phyloP scores from a whole-genome alignment of 2,797 vertebrate genomes.

The Chelon auratus region DNA sequence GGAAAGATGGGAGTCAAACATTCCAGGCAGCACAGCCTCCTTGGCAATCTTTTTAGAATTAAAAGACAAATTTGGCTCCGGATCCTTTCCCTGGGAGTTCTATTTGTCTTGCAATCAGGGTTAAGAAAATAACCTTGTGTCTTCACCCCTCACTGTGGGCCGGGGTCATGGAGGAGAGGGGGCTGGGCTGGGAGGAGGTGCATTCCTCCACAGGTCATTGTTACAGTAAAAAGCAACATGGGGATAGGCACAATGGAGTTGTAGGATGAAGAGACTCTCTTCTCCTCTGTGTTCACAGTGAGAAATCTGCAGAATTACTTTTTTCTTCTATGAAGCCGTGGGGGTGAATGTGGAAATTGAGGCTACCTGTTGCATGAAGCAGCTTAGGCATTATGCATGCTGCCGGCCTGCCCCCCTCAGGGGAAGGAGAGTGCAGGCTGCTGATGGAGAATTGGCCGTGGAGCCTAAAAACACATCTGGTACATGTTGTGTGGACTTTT shows the following conservation, averaged over 20 bases:
- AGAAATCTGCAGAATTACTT: slow-evolving; percentile 49
- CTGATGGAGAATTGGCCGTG: slow-evolving; percentile 78
- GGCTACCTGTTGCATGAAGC: slow-evolving; percentile 85
- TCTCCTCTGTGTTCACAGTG: slow-evolving; percentile 47
- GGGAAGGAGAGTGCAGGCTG: slow-evolving; percentile 72
- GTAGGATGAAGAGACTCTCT: slow-evolving; percentile 42
- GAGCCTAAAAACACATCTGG: slow-evolving; percentile 83
- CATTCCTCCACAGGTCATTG: slow-evolving; percentile 70
- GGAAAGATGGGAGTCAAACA: slow-evolving; percentile 73
- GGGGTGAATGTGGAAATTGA: slow-evolving; percentile 70
- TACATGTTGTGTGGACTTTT: slow-evolving; percentile 71
- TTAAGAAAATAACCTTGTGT: slow-evolving; percentile 78
- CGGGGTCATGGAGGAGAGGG: slow-evolving; percentile 41
- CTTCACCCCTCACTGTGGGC: slow-evolving; percentile 63
- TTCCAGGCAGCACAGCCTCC: slow-evolving; percentile 68
- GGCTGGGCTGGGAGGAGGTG: slow-evolving; percentile 18
- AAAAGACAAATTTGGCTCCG: slow-evolving; percentile 77
- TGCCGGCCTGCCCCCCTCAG: slow-evolving; percentile 73
- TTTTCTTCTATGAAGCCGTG: slow-evolving; percentile 48
- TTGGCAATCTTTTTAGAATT: slow-evolving; percentile 70
- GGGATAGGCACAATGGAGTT: slow-evolving; percentile 61
- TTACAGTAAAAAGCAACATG: slow-evolving; percentile 68
- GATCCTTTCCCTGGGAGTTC: slow-evolving; percentile 68
- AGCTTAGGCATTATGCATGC: slow-evolving; percentile 81
- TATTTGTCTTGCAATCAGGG: slow-evolving; percentile 74